Evolutionary conservation across 2,797 vertebrate genomes (phyloP).

Genomic region (Chelonia mydas): DNA sequence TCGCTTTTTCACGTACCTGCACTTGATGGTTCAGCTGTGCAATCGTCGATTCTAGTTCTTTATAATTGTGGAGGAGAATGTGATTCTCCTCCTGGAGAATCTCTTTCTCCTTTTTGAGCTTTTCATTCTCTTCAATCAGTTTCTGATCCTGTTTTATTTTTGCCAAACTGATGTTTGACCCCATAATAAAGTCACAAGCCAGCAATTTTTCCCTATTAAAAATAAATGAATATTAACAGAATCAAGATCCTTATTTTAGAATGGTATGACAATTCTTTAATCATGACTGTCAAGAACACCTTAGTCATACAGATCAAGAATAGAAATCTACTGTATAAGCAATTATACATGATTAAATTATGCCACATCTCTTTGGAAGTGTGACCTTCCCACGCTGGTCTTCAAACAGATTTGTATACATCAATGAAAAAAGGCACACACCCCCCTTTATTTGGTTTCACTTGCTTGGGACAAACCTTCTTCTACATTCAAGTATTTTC

Average conservation of each 20-base stretch:
- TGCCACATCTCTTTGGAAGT: background rate
- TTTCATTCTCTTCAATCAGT: conserved; percentile 76
- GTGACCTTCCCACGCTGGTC: background rate
- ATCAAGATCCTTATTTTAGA: background rate
- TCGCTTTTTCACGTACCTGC: conserved; percentile 63
- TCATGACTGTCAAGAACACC: rapidly evolving
- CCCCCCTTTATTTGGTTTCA: background rate
- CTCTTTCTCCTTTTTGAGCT: conserved; percentile 75
- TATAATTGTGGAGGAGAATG: conserved; percentile 63
- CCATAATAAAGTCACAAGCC: conserved; percentile 42
- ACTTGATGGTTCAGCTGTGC: conserved; percentile 72
- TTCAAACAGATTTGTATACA: background rate
- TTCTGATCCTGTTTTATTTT: conserved; percentile 75
- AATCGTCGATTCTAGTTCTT: conserved; percentile 72
- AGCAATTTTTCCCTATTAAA: conserved; percentile 68
- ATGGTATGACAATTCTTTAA: background rate
- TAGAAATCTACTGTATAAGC: background rate
- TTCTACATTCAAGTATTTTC: background rate
- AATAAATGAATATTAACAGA: background rate
- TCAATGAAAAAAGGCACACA: background rate
- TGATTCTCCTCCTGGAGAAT: conserved; percentile 69
- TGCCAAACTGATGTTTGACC: conserved; percentile 47
- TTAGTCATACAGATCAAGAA: background rate
- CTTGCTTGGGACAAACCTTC: background rate
- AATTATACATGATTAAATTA: background rate